Conservation (phyloP, 2,888 invertebrate species). For the Hemistola chrysoprasaria region DNA sequence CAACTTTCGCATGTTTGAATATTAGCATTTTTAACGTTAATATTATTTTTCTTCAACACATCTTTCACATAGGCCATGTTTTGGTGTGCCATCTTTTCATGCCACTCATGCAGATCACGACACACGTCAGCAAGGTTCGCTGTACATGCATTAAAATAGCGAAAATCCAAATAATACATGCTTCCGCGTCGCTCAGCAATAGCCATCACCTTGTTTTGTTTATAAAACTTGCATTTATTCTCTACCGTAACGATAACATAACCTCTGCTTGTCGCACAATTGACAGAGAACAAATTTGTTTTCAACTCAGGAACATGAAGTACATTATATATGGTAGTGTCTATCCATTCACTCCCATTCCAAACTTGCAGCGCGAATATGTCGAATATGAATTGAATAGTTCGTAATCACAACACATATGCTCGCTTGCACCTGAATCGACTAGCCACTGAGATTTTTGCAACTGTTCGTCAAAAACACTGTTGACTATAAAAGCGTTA, state of each 20-base stretch:
- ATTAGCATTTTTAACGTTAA: constrained; percentile 20
- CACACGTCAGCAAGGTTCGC: no score
- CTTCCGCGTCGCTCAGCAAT: constrained; percentile 25
- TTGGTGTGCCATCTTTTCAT: constrained; percentile 27
- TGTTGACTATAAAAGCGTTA: no score
- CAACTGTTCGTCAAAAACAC: no score
- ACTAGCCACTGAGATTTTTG: no score
- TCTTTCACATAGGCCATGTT: constrained; percentile 21
- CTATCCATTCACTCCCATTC: no score
- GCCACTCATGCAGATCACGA: constrained; percentile 22
- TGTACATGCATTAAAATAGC: constrained; percentile 18
- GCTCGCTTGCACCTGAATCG: no score
- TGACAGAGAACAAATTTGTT: constrained; percentile 30
- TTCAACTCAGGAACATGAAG: constrained; percentile 20
- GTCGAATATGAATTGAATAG: no score
- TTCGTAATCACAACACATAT: no score
- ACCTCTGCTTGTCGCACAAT: constrained; percentile 22
- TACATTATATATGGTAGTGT: no score
- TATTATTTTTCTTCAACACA: constrained; percentile 25
- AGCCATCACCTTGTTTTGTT: constrained; percentile 21
- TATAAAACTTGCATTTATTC: constrained; percentile 22
- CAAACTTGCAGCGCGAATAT: no score
- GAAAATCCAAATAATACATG: constrained; percentile 25
- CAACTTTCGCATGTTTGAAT: no score
- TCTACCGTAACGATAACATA: constrained; percentile 30